Evolutionary conservation across 2,888 invertebrate species (phyloP).

Genomic region (Drosophila barbarae): DNA sequence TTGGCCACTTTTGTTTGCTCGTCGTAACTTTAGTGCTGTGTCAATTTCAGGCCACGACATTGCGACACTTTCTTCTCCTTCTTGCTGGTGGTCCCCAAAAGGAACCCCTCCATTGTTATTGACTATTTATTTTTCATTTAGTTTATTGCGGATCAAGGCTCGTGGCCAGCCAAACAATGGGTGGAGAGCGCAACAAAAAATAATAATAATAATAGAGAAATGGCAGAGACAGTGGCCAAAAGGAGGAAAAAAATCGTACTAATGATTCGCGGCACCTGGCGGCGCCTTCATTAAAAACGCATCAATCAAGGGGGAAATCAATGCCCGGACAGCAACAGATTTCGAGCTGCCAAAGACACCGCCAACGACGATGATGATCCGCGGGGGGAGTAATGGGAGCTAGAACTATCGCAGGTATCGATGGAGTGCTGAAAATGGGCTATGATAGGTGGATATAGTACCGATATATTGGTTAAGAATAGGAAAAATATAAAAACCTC

Average conservation of each 20-base stretch:
- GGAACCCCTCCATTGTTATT: constrained; percentile 37
- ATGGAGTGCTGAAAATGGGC: not conserved
- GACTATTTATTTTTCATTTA: constrained; percentile 65
- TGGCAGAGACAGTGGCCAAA: not conserved
- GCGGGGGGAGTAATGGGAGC: not conserved
- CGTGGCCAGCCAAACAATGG: constrained; percentile 27
- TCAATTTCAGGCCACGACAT: constrained; percentile 53
- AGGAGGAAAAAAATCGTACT: constrained; percentile 15
- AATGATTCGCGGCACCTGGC: constrained; percentile 50
- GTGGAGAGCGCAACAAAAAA: not conserved
- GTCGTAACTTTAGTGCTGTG: constrained; percentile 62
- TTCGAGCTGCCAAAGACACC: constrained; percentile 45
- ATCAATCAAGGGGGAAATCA: constrained; percentile 63
- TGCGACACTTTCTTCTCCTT: constrained; percentile 36
- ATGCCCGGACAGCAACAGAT: constrained; percentile 53
- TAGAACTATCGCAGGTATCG: not conserved
- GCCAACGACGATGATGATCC: constrained; percentile 10
- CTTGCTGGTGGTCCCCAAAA: not conserved
- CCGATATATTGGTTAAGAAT: not conserved
- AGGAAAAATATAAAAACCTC: no score
- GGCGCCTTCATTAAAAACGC: constrained; percentile 61
- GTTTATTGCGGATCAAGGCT: constrained; percentile 56
- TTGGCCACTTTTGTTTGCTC: constrained; percentile 45
- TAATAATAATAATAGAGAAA: constrained; percentile 12
- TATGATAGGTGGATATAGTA: not conserved